phyloP scores from a whole-genome alignment of 2,888 invertebrate genomes.

The Eremobia ochroleuca region DNA sequence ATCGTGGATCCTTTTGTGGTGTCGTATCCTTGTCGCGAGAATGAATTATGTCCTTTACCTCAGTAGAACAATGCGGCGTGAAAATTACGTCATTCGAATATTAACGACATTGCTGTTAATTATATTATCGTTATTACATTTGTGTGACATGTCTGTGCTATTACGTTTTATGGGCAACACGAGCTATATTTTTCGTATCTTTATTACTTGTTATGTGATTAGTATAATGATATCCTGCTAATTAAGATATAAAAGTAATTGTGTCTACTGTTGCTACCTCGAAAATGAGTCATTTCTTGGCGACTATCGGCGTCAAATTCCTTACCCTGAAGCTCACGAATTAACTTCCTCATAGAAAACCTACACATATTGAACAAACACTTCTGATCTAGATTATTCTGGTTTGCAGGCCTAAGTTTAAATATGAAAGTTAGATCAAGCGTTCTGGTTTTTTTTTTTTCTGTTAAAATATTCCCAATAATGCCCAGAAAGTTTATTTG shows the following conservation, averaged over 20 bases:
- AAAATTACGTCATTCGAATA: slow-evolving; percentile 61
- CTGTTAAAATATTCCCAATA: background rate
- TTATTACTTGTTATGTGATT: slow-evolving; percentile 41
- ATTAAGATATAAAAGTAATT: slow-evolving; percentile 26
- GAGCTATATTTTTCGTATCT: slow-evolving; percentile 39
- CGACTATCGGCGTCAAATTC: background rate
- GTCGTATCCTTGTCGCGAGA: slow-evolving; percentile 67
- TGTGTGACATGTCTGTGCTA: slow-evolving; percentile 38
- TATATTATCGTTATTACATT: slow-evolving; percentile 51
- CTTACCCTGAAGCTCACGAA: background rate
- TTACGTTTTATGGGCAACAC: slow-evolving; percentile 34
- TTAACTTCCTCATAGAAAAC: background rate
- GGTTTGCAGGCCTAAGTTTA: background rate
- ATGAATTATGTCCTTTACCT: slow-evolving; percentile 77
- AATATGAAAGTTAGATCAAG: background rate
- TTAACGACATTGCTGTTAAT: slow-evolving; percentile 57
- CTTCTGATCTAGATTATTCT: background rate
- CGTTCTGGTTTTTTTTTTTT: background rate
- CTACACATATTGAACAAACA: background rate
- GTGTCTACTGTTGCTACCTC: slow-evolving; percentile 22
- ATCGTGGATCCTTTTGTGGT: slow-evolving; percentile 77
- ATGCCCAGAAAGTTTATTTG: background rate
- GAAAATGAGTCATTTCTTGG: slow-evolving; percentile 25
- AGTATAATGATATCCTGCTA: slow-evolving; percentile 13
- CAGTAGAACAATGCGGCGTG: slow-evolving; percentile 55